Conservation (phyloP, 1,140 invertebrate genomes). For the Rhagoletis zephyria region DNA sequence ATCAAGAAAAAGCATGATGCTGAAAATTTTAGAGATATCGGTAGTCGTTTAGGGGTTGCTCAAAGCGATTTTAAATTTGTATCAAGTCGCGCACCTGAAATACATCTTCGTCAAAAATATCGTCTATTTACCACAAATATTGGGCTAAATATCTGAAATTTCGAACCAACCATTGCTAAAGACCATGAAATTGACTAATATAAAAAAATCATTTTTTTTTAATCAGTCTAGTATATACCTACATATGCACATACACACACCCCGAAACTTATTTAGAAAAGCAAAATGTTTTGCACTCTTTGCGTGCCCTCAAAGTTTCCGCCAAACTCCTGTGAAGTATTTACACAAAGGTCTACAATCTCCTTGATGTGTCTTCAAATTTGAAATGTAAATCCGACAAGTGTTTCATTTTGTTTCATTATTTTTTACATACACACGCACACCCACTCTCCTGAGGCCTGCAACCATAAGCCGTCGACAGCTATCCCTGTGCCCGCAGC, state of each 20-base stretch:
- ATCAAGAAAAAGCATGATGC: no score
- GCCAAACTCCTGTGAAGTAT: neutral
- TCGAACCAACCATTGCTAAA: no score
- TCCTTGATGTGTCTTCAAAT: slow-evolving; percentile 42
- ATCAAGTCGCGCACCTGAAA: no score
- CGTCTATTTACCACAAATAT: no score
- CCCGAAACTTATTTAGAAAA: no score
- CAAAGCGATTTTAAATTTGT: no score
- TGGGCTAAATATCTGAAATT: no score
- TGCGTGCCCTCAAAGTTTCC: neutral
- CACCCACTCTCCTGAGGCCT: neutral
- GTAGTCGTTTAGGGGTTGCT: no score
- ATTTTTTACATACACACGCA: slow-evolving; percentile 1
- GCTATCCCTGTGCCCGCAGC: neutral
- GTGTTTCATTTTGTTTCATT: slow-evolving; percentile 46
- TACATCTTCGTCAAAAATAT: no score
- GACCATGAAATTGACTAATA: no score
- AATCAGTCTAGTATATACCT: neutral
- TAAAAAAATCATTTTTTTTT: no score
- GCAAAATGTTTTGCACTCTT: neutral
- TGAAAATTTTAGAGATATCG: no score
- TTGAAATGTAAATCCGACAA: slow-evolving; percentile 49
- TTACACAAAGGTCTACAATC: neutral
- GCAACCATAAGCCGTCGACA: neutral
- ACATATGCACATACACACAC: neutral